Conservation (phyloP, 2,797 vertebrate genomes). For the Hafferia zeledoni region DNA sequence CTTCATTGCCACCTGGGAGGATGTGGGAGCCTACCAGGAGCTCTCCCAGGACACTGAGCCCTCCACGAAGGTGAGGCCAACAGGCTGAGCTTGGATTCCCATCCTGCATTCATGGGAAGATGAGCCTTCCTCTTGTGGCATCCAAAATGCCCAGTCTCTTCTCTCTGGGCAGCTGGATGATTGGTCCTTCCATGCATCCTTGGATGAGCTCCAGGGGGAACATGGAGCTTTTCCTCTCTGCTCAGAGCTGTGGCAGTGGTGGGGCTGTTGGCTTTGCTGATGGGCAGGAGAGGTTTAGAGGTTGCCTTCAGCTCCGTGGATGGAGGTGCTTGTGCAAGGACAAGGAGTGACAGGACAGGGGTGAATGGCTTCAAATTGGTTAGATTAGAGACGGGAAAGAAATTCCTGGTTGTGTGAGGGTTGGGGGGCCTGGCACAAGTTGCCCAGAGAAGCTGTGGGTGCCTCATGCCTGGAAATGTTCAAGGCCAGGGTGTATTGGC, state of each 20-base stretch:
- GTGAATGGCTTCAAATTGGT: background rate
- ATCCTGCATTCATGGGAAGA: fast-evolving
- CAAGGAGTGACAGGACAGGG: background rate
- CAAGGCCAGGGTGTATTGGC: fast-evolving
- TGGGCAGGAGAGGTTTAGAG: background rate
- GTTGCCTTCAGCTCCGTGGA: background rate
- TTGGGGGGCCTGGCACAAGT: fast-evolving
- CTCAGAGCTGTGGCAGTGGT: background rate
- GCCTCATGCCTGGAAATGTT: background rate
- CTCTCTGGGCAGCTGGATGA: background rate
- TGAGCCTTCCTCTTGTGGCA: background rate
- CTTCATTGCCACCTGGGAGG: slow-evolving; percentile 92
- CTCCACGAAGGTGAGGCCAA: slow-evolving; percentile 81
- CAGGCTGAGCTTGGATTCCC: background rate
- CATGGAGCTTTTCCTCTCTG: background rate
- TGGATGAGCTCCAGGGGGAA: background rate
- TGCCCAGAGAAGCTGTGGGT: background rate
- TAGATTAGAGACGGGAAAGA: background rate
- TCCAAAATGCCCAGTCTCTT: fast-evolving
- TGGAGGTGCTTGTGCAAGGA: background rate
- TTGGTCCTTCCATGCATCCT: background rate
- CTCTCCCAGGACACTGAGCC: slow-evolving; percentile 54
- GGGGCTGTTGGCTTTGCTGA: background rate
- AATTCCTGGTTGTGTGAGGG: background rate
- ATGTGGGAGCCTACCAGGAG: slow-evolving; percentile 88